Evolutionary conservation across 2,888 invertebrate species (phyloP), one percentile per base, ranked within the genome.

Genomic region (Parnassius smintheus): DNA sequence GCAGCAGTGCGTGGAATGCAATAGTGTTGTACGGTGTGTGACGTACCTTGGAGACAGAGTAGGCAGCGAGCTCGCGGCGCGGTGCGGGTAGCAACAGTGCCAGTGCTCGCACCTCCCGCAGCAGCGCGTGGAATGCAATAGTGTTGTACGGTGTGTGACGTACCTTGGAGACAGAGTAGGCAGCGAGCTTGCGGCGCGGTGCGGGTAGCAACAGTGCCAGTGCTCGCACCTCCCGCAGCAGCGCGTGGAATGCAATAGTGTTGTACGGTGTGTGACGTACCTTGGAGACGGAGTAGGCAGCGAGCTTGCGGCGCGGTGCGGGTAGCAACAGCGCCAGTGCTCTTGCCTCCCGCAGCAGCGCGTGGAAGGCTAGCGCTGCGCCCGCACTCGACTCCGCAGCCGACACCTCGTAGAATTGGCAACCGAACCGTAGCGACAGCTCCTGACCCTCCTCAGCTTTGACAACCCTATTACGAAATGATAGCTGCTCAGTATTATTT

Each of bases 361-460:
- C 95, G 79, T 96, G 95, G 86, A 96, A 96, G 56, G 96, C 96
- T 62, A 96, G 89, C 48, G 96, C 95, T 0, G 96, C 96, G 64
- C 96, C 96, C 0, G 96, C 96, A 74, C 94, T 94, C 74, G 95
- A 96, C 82, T 96, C 96, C 45, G 96, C 96, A 11, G 96, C 96
- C 62, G 96, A 96, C 64, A 96, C 96, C 86, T 96, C 96, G 86
- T 96, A 96, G 86, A 96, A 96, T 84, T 96, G 96, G 75, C 96
- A 96, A 51, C 96, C 95, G 80, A 94, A 96, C 68, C 95, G 94
- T 72, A 96, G 84, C 12, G 96, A 96, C 68, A 96, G 80, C 82
- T 96, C 96, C 75, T 96, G 96, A 50, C 96, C 96, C 75, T 95
- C 96, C 80, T 96, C 95, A 50, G 96, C 96, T 76, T 95, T 95